These are phyloP conservation scores for Drosophila falleni DNA, from an alignment of 2,888 invertebrate genomes.

Conservation along the genomic window DNA sequence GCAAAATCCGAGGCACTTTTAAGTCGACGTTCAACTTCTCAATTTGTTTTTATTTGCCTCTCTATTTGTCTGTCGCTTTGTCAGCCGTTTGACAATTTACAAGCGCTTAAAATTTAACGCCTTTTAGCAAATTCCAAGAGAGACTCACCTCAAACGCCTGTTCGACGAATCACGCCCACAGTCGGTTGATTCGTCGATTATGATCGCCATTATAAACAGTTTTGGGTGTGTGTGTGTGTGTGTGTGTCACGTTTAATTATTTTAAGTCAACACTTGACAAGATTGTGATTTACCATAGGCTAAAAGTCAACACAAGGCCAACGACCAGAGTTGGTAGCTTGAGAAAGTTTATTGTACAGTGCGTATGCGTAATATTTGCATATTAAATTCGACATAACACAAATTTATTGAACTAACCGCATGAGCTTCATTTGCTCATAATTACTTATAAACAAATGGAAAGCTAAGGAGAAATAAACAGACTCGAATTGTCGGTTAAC, in stretches of 20 bases:
- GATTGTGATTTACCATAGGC: conserved; percentile 63
- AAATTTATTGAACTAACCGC: conserved; percentile 34
- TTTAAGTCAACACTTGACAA: conserved; percentile 68
- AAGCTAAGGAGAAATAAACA: conserved; percentile 15
- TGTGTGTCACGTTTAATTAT: conserved; percentile 63
- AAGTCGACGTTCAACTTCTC: background rate
- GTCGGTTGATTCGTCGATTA: conserved; percentile 14
- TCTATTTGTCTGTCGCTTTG: conserved; percentile 31
- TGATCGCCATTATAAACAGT: conserved; percentile 42
- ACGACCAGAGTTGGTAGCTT: conserved; percentile 17
- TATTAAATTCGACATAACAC: conserved; percentile 10
- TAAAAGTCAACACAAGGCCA: conserved; percentile 60
- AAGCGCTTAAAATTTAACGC: conserved; percentile 61
- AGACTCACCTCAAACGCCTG: conserved; percentile 38
- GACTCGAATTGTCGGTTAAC: background rate
- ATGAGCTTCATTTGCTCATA: conserved; percentile 9
- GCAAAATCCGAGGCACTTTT: background rate
- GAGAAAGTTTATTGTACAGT: conserved; percentile 19
- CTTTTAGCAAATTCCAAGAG: conserved; percentile 39
- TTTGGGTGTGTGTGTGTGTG: conserved; percentile 32
- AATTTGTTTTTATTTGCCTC: conserved; percentile 5
- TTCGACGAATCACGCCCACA: conserved; percentile 37
- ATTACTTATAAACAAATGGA: conserved; percentile 19
- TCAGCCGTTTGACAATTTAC: conserved; percentile 50
- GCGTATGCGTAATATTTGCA: conserved; percentile 51